Base-by-base conservation (phyloP, 2,888 invertebrate genomes). In the Strigamia transsilvanica region DNA sequence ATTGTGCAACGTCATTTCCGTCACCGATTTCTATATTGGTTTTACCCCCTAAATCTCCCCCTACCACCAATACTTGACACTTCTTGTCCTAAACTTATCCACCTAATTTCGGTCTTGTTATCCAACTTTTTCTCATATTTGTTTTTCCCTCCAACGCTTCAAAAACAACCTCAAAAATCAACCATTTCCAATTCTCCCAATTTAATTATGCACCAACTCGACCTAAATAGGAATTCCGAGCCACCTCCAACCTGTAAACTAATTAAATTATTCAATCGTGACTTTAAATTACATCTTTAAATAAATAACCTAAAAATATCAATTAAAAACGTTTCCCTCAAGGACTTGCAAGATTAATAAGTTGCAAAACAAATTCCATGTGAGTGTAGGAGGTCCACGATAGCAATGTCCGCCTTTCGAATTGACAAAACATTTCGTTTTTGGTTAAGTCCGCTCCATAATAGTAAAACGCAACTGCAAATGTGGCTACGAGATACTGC, bases 401-500 rank as follows among this genome's bases (percentile, higher is more conserved):
- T 23, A 1, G 61, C 21, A 23, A 23, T 18, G 61, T 13, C 51
- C 18, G 51, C 51, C 61, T 66, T 23, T 66, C 18, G 21, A 66
- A 66, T 21, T 66, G 61, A 66, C 7, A 23, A 66, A 66, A 66
- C 5, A 66, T 21, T 66, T 66, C 61, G 21, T 66, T 23, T 66
- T 66, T 66, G 23, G 61, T 66, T 66, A 66, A 66, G 21, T 23
- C 12, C 61, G 61, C 1, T 23, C 61, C 21, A 66, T 66, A 66
- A 66, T 66, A 66, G 61, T 66, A 66, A 66, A 66, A 66, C 61
- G 61, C n/a, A 66, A 66, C 18, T 66, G 61, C 61, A 66, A 66
- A 66, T 66, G 61, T 21, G 61, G 61, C 23, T 23, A 66, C 21
- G 23, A 66, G 61, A 66, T 66, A 66, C 61, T 66, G 21, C 21